Conservation (phyloP, 1,140 invertebrate species). For the Heliconius hewitsoni region DNA sequence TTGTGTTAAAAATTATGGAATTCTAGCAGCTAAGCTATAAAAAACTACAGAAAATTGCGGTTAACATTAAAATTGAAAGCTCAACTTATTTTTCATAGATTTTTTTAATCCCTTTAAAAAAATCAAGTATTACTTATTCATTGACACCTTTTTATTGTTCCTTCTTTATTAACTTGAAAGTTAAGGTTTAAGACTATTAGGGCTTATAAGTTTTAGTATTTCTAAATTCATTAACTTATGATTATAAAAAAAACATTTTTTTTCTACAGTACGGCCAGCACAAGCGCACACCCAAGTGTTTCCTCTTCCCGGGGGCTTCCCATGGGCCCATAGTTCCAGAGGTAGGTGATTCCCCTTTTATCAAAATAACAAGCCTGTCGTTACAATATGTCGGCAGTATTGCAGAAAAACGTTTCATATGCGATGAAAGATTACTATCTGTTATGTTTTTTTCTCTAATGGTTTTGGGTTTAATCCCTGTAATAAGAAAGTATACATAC, state of each 20-base stretch:
- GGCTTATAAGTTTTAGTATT: too few relatives aligned
- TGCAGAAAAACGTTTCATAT: slow-evolving; percentile 7
- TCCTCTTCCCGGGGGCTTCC: slow-evolving; percentile 87
- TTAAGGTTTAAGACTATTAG: too few relatives aligned
- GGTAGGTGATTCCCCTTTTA: slow-evolving; percentile 78
- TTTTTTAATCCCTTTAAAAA: too few relatives aligned
- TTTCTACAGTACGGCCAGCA: slow-evolving; percentile 68
- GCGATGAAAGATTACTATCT: slow-evolving; percentile 2
- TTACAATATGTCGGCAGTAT: background rate
- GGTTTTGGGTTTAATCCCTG: background rate
- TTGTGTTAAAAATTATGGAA: too few relatives aligned
- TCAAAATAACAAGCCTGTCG: slow-evolving; percentile 9
- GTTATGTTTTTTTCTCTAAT: background rate
- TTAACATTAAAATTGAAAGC: too few relatives aligned
- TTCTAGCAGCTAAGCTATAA: too few relatives aligned
- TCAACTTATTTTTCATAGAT: too few relatives aligned
- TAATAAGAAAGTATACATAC: background rate
- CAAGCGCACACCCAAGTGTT: slow-evolving; percentile 82
- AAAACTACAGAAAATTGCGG: too few relatives aligned
- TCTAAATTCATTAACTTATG: too few relatives aligned
- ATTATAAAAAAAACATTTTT: slow-evolving; percentile 13
- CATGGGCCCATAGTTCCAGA: slow-evolving; percentile 89
- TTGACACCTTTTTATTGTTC: too few relatives aligned
- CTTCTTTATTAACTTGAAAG: too few relatives aligned
- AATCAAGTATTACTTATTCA: too few relatives aligned